A percentile compares a stretch with the other conserved stretches of the same genome.
phyloP scores from a whole-genome alignment of 2,113 vertebrate species.

The Petromus typicus region DNA sequence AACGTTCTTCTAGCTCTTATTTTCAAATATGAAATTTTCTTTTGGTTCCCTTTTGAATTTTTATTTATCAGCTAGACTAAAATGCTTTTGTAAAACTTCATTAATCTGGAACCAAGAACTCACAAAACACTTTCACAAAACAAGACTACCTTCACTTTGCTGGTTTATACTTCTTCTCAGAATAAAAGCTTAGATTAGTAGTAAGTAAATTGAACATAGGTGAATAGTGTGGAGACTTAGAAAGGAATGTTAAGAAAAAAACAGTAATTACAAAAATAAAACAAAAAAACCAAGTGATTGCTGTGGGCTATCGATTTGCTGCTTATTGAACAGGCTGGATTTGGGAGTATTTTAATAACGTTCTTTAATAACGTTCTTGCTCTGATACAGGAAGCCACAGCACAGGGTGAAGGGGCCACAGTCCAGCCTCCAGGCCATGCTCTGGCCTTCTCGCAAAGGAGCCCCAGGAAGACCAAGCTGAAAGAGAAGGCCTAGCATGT shows the following conservation, averaged over 20 bases:
- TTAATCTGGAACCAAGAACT: neutral
- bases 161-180: neutral
- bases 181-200: neutral
- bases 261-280: neutral
- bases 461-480: neutral
- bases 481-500: conserved; percentile 59
- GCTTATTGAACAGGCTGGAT: neutral
- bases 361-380: neutral
- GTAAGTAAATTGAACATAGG: neutral
- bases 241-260: conserved; percentile 30
- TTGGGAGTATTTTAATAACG: neutral
- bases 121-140: neutral
- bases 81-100: conserved; percentile 7
- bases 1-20: neutral
- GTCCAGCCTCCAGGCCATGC: neutral
- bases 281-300: neutral
- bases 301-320: neutral
- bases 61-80: conserved; percentile 12
- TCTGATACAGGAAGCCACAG: neutral
- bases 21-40: conserved; percentile 30
- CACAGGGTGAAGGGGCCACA: neutral
- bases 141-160: neutral
- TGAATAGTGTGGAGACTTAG: neutral
- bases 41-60: neutral
- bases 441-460: neutral